Percentiles rank a stretch among this genome's conserved stretches.
Conservation (phyloP, 2,888 invertebrate species). For the Leptinotarsa haldemani region DNA sequence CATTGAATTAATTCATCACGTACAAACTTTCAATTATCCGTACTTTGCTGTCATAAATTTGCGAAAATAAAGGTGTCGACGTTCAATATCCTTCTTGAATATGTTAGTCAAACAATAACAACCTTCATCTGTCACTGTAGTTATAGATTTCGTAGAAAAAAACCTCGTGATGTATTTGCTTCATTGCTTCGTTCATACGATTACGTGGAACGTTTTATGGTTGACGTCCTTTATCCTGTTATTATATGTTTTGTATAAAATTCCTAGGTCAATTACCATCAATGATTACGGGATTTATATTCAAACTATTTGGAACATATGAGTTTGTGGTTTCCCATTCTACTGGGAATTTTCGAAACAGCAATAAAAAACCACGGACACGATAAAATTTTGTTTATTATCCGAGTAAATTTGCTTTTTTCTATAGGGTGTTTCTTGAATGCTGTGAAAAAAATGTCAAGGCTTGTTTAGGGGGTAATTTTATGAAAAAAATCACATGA, state of each 20-base stretch:
- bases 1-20: neutral
- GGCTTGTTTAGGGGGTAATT: no score
- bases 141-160: neutral
- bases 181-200: neutral
- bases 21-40: neutral
- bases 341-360: no score
- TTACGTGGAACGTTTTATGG: conserved; percentile 2
- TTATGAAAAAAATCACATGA: no score
- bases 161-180: neutral
- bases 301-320: no score
- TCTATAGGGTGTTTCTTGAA: no score
- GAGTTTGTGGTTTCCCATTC: no score
- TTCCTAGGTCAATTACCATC: neutral
- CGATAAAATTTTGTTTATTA: no score
- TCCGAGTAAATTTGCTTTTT: no score
- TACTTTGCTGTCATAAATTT: neutral
- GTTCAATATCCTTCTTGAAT: neutral
- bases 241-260: neutral
- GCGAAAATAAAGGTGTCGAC: neutral
- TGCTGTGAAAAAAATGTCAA: no score
- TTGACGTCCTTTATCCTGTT: neutral
- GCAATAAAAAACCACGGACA: no score
- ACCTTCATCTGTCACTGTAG: neutral
- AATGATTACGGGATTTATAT: neutral
- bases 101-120: conserved; percentile 3